phyloP scores from a whole-genome alignment of 2,113 vertebrate species.

The Scomber colias region DNA sequence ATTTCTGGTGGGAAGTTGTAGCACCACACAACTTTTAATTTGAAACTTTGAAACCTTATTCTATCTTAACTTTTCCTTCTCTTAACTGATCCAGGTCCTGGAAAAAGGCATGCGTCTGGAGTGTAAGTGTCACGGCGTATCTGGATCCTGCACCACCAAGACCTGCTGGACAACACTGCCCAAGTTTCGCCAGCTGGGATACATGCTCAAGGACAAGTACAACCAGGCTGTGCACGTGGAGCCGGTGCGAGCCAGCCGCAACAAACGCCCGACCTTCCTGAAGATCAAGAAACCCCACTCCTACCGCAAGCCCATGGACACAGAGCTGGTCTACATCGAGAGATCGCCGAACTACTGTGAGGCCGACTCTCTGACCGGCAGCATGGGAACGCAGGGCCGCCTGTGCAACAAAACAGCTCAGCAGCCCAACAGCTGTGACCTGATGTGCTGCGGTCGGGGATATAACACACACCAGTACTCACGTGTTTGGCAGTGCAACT shows the following conservation, averaged over 20 bases:
- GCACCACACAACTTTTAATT: neutral
- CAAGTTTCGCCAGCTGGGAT: slow-evolving; percentile 95
- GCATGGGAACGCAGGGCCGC: slow-evolving; percentile 93
- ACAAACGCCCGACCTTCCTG: slow-evolving; percentile 94
- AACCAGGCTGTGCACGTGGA: slow-evolving; percentile 94
- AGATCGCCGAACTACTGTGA: slow-evolving; percentile 97
- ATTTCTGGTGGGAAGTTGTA: neutral
- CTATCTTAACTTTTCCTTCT: slow-evolving; percentile 1
- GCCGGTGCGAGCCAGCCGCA: slow-evolving; percentile 92
- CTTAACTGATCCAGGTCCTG: slow-evolving; percentile 84
- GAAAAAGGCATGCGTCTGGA: slow-evolving; percentile 96
- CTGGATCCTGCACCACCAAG: slow-evolving; percentile 96
- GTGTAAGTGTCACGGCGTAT: slow-evolving; percentile 96
- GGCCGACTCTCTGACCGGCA: slow-evolving; percentile 91
- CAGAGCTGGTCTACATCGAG: slow-evolving; percentile 95
- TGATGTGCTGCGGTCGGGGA: slow-evolving; percentile 96
- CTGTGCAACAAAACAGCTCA: slow-evolving; percentile 95
- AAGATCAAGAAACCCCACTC: slow-evolving; percentile 96
- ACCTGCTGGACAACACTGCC: slow-evolving; percentile 97
- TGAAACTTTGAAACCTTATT: neutral
- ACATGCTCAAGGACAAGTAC: slow-evolving; percentile 95
- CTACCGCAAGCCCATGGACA: slow-evolving; percentile 95
- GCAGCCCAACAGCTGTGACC: slow-evolving; percentile 92
- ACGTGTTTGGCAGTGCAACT: slow-evolving; percentile 97
- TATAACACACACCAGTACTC: slow-evolving; percentile 98